These are phyloP conservation scores for Amblyraja radiata DNA, from an alignment of 2,797 vertebrate genomes.

Conservation along the genomic window DNA sequence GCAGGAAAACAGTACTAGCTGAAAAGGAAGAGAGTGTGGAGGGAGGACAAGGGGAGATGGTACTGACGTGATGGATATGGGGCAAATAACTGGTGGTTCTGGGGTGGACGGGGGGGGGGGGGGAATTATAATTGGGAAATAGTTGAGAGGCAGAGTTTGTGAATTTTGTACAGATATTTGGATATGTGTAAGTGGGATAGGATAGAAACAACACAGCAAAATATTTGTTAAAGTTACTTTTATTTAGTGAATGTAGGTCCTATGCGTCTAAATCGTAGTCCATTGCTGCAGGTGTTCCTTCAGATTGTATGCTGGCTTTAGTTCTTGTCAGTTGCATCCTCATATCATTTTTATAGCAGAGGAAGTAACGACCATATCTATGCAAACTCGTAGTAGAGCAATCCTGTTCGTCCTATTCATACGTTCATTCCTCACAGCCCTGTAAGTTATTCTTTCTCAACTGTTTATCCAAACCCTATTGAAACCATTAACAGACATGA, in stretches of 20 bases:
- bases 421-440: too few relatives aligned
- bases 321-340: background rate
- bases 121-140: background rate
- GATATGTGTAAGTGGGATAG: background rate
- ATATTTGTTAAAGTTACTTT: background rate
- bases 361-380: too few relatives aligned
- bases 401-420: too few relatives aligned
- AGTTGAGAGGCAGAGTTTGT: too few relatives aligned
- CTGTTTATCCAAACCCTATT: too few relatives aligned
- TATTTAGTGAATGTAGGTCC: background rate
- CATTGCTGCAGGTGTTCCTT: background rate
- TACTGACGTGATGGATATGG: too few relatives aligned
- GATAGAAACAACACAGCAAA: background rate
- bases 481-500: background rate
- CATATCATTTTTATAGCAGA: background rate
- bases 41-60: background rate
- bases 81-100: background rate
- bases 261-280: background rate
- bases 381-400: too few relatives aligned
- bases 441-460: too few relatives aligned
- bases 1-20: background rate
- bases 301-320: background rate
- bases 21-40: background rate
- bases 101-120: too few relatives aligned
- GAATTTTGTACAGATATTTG: too few relatives aligned